Evolutionary conservation across 2,113 vertebrate species (phyloP).

Genomic region (Eidolon helvum): DNA sequence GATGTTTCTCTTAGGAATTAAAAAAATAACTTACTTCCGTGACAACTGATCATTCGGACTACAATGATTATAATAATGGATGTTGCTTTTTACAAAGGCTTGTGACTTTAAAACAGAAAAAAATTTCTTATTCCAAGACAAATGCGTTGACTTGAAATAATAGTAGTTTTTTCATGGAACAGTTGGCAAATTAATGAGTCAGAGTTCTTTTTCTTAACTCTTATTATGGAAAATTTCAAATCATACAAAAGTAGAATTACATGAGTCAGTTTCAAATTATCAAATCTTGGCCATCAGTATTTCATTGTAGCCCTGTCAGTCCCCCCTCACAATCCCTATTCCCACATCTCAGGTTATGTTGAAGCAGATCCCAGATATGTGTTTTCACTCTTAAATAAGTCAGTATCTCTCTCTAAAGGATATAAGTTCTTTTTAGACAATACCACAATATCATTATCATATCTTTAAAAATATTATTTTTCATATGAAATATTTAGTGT

Average conservation of each 20-base stretch:
- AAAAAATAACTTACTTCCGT: neutral
- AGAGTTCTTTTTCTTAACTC: neutral
- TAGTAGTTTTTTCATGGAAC: neutral
- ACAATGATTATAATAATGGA: neutral
- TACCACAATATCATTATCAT: neutral
- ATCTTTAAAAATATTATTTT: neutral
- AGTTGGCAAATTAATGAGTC: neutral
- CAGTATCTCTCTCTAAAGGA: neutral
- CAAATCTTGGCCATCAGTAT: neutral
- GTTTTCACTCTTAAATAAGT: neutral
- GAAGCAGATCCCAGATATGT: neutral
- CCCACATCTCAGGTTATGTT: neutral
- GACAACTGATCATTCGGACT: neutral
- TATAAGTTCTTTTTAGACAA: neutral
- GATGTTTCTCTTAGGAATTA: neutral
- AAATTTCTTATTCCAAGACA: neutral
- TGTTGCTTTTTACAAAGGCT: neutral
- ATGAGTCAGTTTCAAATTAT: neutral
- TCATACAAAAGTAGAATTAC: neutral
- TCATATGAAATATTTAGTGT: neutral
- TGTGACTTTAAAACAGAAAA: constrained; percentile 26
- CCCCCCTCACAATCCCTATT: neutral
- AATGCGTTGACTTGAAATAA: neutral
- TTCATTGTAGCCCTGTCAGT: neutral
- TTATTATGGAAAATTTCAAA: neutral